Percentiles rank a stretch among this genome's conserved stretches.
These are phyloP conservation scores for Orientallactaga sibirica DNA, from an alignment of 2,797 vertebrate genomes.

Conservation along the genomic window DNA sequence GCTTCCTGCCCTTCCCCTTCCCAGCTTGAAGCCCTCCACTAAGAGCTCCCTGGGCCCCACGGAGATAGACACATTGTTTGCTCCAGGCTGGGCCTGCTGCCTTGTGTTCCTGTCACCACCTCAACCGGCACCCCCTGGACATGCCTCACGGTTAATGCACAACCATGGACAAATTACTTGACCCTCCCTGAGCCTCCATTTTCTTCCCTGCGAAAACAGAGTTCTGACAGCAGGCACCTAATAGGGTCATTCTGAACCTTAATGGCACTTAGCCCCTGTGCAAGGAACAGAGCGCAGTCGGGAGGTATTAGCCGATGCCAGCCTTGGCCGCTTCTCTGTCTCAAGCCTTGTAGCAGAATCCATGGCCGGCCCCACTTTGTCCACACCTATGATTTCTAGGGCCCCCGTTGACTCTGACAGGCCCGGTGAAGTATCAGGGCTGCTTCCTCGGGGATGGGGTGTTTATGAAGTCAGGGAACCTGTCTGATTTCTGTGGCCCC, in stretches of 20 bases:
- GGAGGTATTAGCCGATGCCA: accelerated
- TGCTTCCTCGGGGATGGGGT: background rate
- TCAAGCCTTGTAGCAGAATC: background rate
- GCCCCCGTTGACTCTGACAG: background rate
- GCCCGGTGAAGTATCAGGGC: background rate
- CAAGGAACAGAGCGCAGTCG: background rate
- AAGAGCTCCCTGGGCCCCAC: background rate
- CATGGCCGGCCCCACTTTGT: background rate
- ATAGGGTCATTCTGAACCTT: background rate
- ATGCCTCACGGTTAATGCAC: background rate
- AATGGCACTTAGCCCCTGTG: background rate
- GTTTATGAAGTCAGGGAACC: background rate
- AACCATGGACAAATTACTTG: background rate
- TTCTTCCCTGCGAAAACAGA: constrained; percentile 10
- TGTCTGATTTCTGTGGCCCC: background rate
- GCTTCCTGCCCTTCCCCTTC: background rate
- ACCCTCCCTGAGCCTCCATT: background rate
- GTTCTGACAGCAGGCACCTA: background rate
- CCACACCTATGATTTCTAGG: background rate
- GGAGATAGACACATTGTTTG: background rate
- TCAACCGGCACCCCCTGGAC: background rate
- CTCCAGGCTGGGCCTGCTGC: background rate
- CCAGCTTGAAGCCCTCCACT: background rate
- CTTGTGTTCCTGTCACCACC: background rate
- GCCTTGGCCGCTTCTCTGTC: background rate